Percentiles rank a stretch among this genome's conserved stretches.
phyloP scores from a whole-genome alignment of 2,113 vertebrate species.

The Motacilla alba region DNA sequence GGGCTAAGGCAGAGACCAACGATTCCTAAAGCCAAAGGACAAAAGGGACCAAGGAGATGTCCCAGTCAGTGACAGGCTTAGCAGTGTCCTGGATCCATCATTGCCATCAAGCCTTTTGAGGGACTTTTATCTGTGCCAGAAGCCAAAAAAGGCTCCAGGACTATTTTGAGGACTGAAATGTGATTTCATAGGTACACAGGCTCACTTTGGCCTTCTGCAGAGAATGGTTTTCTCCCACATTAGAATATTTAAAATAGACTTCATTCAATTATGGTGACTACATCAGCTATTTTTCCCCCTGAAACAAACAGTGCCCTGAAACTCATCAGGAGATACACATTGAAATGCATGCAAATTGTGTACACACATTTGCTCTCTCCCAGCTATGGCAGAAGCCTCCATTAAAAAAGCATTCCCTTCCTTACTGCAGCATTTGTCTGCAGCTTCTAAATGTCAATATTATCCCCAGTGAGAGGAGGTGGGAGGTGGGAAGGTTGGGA shows the following conservation, averaged over 20 bases:
- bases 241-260: neutral
- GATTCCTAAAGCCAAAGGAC: neutral
- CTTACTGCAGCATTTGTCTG: slow-evolving; percentile 31
- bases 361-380: neutral
- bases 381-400: neutral
- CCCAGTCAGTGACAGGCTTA: neutral
- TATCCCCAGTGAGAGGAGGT: slow-evolving; percentile 48
- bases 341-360: slow-evolving; percentile 47
- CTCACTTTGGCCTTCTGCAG: neutral
- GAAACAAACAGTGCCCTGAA: neutral
- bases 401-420: slow-evolving; percentile 62
- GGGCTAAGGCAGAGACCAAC: neutral
- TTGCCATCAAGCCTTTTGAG: neutral
- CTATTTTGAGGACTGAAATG: neutral
- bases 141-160: neutral
- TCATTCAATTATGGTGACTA: neutral
- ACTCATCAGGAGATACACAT: neutral
- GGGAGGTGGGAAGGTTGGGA: slow-evolving; percentile 62
- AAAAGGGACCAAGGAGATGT: neutral
- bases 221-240: neutral
- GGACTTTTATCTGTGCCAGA: neutral
- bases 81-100: neutral
- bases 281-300: neutral
- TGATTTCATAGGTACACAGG: neutral
- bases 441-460: slow-evolving; percentile 72